Percentiles rank a stretch among this genome's conserved stretches.
Conservation (phyloP, 2,888 invertebrate genomes). For the Leptinotarsa peninsularis region DNA sequence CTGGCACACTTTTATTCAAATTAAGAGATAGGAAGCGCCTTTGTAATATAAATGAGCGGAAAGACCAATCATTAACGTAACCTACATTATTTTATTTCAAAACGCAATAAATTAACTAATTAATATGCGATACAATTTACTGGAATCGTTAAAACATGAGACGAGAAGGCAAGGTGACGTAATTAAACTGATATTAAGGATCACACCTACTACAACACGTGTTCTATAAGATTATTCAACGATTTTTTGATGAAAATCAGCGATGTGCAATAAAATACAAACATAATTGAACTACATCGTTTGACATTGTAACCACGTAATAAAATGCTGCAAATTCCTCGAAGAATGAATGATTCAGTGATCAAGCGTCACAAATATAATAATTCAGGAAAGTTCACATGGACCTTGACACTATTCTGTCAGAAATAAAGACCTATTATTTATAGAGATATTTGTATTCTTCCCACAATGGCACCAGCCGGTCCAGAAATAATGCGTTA, state of each 20-base stretch:
- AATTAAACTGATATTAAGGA: background rate
- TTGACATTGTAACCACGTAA: background rate
- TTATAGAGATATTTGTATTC: conserved; percentile 34
- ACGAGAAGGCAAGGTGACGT: background rate
- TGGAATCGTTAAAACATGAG: background rate
- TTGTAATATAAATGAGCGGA: too few species aligned
- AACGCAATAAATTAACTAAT: background rate
- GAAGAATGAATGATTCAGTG: conserved; percentile 7
- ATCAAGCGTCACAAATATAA: conserved; percentile 21
- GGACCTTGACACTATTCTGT: conserved; percentile 43
- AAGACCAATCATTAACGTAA: too few species aligned
- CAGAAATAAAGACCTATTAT: conserved; percentile 38
- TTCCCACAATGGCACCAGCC: conserved; percentile 20
- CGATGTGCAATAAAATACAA: background rate
- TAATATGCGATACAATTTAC: background rate
- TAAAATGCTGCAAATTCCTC: background rate
- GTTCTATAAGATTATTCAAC: background rate
- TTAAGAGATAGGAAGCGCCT: too few species aligned
- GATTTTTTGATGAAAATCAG: background rate
- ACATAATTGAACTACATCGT: background rate
- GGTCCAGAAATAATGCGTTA: conserved; percentile 29
- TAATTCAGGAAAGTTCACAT: conserved; percentile 26
- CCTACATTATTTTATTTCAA: background rate
- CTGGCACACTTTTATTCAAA: too few species aligned
- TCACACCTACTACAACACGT: background rate